A percentile compares a stretch with the other conserved stretches of the same genome.
phyloP scores from a whole-genome alignment of 2,888 invertebrate genomes.

The Maniola hyperantus region DNA sequence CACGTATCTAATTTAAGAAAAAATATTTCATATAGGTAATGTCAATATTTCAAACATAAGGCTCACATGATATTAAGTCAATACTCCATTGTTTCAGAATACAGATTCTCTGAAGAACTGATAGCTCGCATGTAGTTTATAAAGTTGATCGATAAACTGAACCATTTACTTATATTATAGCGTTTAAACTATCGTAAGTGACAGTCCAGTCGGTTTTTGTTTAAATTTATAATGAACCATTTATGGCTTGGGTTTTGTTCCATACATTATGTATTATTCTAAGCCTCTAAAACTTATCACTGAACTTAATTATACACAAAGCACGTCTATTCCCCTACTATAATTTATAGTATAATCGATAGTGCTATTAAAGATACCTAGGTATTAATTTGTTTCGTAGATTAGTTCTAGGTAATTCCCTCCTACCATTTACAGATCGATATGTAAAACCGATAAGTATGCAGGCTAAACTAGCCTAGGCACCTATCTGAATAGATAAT shows the following conservation, averaged over 20 bases:
- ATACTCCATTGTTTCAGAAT: no score
- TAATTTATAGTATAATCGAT: constrained; percentile 29
- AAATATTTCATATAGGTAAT: no score
- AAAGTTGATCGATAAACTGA: no score
- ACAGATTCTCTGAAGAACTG: no score
- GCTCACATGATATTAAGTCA: no score
- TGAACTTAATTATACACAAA: constrained; percentile 26
- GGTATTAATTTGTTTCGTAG: constrained; percentile 30
- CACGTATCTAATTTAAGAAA: no score
- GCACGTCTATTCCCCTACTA: constrained; percentile 5
- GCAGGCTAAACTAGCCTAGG: no score
- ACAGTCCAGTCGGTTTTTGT: not conserved
- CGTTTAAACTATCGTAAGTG: no score
- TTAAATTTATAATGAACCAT: not conserved
- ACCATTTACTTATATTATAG: no score
- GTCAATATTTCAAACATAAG: no score
- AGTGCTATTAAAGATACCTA: constrained; percentile 30
- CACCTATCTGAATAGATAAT: constrained; percentile 12
- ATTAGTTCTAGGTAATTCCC: constrained; percentile 23
- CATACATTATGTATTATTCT: not conserved
- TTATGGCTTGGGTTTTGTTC: not conserved
- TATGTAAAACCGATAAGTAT: constrained; percentile 14
- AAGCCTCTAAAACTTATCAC: constrained; percentile 13
- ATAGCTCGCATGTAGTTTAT: no score
- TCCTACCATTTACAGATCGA: not conserved